Conservation (phyloP, 2,888 invertebrate genomes). For the Plebejus melissa region DNA sequence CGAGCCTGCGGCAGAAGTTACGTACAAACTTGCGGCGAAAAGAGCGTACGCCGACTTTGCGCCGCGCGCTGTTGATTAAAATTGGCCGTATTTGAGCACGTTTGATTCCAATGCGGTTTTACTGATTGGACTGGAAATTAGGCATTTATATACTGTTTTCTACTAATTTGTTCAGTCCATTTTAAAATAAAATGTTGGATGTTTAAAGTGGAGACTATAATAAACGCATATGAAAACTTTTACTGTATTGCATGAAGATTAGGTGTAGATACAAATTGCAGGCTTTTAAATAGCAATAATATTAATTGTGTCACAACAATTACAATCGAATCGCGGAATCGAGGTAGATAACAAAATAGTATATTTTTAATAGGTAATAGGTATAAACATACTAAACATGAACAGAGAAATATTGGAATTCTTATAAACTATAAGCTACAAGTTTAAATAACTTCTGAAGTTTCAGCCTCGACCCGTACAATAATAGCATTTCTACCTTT, state of each 20-base stretch:
- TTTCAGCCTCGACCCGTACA: background rate
- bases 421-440: background rate
- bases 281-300: background rate
- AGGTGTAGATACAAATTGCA: background rate
- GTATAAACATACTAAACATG: background rate
- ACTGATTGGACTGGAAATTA: conserved; percentile 27
- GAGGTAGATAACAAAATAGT: background rate
- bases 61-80: conserved; percentile 42
- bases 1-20: conserved; percentile 46
- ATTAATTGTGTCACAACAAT: background rate
- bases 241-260: background rate
- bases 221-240: background rate
- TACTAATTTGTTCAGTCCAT: background rate
- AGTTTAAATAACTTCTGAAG: background rate
- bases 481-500: conserved; percentile 5
- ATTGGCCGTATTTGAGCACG: conserved; percentile 35
- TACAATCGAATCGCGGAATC: too few species aligned
- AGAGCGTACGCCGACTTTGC: conserved; percentile 47
- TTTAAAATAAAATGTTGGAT: background rate
- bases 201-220: background rate
- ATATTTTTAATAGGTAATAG: too few species aligned
- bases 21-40: conserved; percentile 44
- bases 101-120: conserved; percentile 31
- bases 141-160: conserved; percentile 25
- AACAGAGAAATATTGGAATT: background rate